These are phyloP conservation scores for Saccostrea echinata DNA, from an alignment of 1,140 invertebrate species.

Conservation along the genomic window DNA sequence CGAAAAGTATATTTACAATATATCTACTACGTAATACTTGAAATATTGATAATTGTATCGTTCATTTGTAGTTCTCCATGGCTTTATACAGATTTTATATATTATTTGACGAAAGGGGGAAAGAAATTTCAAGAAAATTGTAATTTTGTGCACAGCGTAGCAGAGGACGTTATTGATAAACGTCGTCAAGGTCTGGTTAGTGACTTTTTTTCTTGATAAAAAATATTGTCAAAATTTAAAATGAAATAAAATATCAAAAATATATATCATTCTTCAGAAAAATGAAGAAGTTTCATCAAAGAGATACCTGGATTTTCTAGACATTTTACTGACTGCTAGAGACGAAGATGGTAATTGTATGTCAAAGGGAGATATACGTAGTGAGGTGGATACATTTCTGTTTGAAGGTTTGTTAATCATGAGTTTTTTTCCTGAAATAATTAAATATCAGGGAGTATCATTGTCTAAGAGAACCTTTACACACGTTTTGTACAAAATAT, in stretches of 20 bases:
- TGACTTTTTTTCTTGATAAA: background rate
- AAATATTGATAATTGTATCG: too few species aligned
- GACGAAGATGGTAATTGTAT: slow-evolving; percentile 64
- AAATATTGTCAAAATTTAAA: background rate
- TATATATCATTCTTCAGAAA: background rate
- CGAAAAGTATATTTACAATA: background rate
- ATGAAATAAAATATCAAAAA: background rate
- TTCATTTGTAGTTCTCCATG: slow-evolving; percentile 57
- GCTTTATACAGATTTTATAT: slow-evolving; percentile 64
- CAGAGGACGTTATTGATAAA: slow-evolving; percentile 66
- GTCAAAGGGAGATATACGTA: slow-evolving; percentile 67
- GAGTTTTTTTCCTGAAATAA: too few species aligned
- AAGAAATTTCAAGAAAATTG: slow-evolving; percentile 58
- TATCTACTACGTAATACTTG: too few species aligned
- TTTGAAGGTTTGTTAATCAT: slow-evolving; percentile 56
- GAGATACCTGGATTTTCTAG: slow-evolving; percentile 60
- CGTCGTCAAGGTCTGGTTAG: slow-evolving; percentile 62
- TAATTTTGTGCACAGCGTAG: slow-evolving; percentile 64
- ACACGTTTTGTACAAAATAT: too few species aligned
- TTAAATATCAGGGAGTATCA: too few species aligned
- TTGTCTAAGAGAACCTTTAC: too few species aligned
- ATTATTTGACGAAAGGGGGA: slow-evolving; percentile 59
- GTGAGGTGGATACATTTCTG: slow-evolving; percentile 77
- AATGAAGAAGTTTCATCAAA: background rate
- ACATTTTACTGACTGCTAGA: slow-evolving; percentile 59